A percentile compares a stretch with the other conserved stretches of the same genome.
phyloP scores from a whole-genome alignment of 2,888 invertebrate genomes.

The Suillia variegata region DNA sequence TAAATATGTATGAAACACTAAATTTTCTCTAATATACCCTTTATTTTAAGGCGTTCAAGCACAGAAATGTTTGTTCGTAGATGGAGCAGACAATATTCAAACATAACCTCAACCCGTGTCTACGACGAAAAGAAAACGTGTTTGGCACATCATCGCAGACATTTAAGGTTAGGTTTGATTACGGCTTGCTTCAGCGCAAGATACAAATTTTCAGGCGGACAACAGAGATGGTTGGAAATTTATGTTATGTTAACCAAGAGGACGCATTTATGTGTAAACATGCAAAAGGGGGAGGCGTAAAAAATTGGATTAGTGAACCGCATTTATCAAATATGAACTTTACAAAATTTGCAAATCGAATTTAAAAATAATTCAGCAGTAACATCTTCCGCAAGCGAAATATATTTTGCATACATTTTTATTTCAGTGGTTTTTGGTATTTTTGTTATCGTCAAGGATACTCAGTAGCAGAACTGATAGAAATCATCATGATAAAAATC shows the following conservation, averaged over 20 bases:
- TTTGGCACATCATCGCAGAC: background rate
- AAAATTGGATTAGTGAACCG: too few relatives aligned
- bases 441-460: constrained; percentile 54
- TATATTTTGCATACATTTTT: constrained; percentile 27
- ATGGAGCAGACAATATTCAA: constrained; percentile 1
- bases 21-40: too few relatives aligned
- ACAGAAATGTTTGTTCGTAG: too few relatives aligned
- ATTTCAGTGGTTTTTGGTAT: constrained; percentile 57
- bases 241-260: too few relatives aligned
- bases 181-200: too few relatives aligned
- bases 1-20: too few relatives aligned
- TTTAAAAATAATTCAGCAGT: constrained; percentile 18
- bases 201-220: too few relatives aligned
- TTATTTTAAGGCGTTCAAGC: too few relatives aligned
- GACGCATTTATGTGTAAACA: too few relatives aligned
- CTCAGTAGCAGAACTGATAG: constrained; percentile 62
- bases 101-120: constrained; percentile 27
- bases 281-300: too few relatives aligned
- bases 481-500: constrained; percentile 53
- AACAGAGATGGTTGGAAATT: too few relatives aligned
- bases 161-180: constrained; percentile 14
- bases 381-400: constrained; percentile 5
- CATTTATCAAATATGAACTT: too few relatives aligned
- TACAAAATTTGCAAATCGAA: constrained; percentile 34
- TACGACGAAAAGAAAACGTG: constrained; percentile 19